Evolutionary conservation across 2,888 invertebrate species (phyloP), one percentile per base, ranked within the genome.

Genomic region (Lumbricus terrestris): DNA sequence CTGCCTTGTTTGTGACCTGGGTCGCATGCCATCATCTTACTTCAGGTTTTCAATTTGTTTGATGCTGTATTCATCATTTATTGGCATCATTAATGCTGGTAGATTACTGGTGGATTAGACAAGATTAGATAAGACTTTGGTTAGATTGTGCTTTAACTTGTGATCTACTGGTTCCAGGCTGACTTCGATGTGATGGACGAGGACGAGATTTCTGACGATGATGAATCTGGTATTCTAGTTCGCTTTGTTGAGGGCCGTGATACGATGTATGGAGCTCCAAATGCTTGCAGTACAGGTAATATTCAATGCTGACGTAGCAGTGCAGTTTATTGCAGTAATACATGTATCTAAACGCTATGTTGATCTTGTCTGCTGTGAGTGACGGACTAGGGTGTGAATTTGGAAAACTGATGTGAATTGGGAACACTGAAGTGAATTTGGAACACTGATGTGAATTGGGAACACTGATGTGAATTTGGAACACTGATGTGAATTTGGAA

Each of bases 271-370:
- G 85, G 85, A 23, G 85, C 34, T 35, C 85, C 85, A 35, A 85
- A 85, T 33, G 85, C 85, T 33, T 85, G 85, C 34, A 85, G 85
- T 23, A 85, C 85, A 85, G 85, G 85, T 85, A 85, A n/a, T 69
- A n/a, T 29, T 69, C 8, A n/a, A n/a, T 29, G 1, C n/a, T n/a
- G n/a, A n/a, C n/a, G n/a, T n/a, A n/a, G n/a, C n/a, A n/a, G n/a
- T n/a, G n/a, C n/a, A n/a, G 4, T 69, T 69, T 69, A n/a, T 69
- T 69, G 8, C n/a, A 69, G 8, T 69, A n/a, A n/a, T n/a, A n/a
- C n/a, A n/a, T n/a, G n/a, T n/a, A n/a, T n/a, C n/a, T n/a, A n/a
- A n/a, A n/a, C n/a, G n/a, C n/a, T n/a, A n/a, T n/a, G n/a, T n/a
- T n/a, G n/a, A n/a, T n/a, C n/a, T n/a, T n/a, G n/a, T n/a, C n/a